Percentiles rank a stretch among this genome's conserved stretches.
phyloP scores from a whole-genome alignment of 2,797 vertebrate species.

The Enteromius afrohamiltoni region DNA sequence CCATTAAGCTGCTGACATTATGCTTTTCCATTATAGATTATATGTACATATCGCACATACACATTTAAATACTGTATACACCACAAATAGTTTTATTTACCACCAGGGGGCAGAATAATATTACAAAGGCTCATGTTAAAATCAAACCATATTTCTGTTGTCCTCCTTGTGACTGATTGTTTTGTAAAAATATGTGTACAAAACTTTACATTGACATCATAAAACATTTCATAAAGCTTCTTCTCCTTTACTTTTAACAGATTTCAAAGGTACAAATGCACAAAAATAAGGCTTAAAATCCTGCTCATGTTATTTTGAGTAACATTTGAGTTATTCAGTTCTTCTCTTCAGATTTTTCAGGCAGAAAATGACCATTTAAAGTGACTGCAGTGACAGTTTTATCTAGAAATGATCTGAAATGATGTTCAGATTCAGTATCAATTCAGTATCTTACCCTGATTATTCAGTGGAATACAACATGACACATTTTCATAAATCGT shows the following conservation, averaged over 20 bases:
- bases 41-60: neutral
- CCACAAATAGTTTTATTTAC: constrained; percentile 15
- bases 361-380: constrained; percentile 1
- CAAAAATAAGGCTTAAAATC: constrained; percentile 18
- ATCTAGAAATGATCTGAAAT: neutral
- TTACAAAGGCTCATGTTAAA: neutral
- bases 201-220: constrained; percentile 2
- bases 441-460: neutral
- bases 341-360: neutral
- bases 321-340: neutral
- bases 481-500: neutral
- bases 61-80: neutral
- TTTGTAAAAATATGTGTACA: constrained; percentile 30
- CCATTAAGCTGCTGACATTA: neutral
- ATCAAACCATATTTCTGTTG: neutral
- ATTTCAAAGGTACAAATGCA: neutral
- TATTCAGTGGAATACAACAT: neutral
- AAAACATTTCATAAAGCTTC: constrained; percentile 14
- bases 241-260: neutral
- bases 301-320: neutral
- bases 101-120: constrained; percentile 16
- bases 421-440: neutral
- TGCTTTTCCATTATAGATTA: neutral
- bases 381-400: neutral
- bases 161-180: neutral